Percentiles rank a stretch among this genome's conserved stretches.
Evolutionary conservation across 2,797 vertebrate genomes (phyloP).

Genomic region (Manis javanica): DNA sequence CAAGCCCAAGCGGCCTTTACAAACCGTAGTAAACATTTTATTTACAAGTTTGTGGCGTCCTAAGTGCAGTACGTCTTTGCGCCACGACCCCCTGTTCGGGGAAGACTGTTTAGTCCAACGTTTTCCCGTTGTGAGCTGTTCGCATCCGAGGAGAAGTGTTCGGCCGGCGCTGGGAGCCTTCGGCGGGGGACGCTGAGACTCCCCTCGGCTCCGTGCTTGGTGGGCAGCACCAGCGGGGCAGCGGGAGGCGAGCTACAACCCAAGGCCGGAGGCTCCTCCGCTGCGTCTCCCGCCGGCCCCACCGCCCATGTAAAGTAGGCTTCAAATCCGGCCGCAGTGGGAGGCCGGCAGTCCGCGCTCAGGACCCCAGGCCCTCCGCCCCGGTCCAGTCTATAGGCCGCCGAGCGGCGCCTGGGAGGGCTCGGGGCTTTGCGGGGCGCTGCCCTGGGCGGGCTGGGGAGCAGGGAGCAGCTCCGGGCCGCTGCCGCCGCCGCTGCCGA

Average conservation of each 20-base stretch:
- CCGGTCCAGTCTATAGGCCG: conserved; percentile 45
- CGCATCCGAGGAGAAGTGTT: background rate
- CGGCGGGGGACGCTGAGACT: background rate
- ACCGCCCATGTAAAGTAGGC: background rate
- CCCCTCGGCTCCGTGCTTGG: background rate
- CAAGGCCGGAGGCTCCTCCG: background rate
- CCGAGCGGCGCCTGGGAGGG: background rate
- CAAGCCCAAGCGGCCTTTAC: conserved; percentile 80
- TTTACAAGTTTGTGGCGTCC: conserved; percentile 91
- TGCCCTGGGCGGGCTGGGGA: conserved; percentile 45
- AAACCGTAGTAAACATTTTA: conserved; percentile 95
- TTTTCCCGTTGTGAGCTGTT: conserved; percentile 37
- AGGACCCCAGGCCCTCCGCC: background rate
- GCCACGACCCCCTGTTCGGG: background rate
- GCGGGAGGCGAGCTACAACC: too few relatives aligned
- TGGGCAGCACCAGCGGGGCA: background rate
- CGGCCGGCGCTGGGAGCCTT: background rate
- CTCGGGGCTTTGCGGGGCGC: conserved; percentile 54
- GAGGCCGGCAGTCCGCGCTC: background rate
- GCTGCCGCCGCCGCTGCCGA: background rate
- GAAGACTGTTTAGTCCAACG: background rate
- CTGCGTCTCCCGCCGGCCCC: background rate
- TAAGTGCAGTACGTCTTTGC: conserved; percentile 90
- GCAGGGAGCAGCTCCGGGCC: conserved; percentile 62
- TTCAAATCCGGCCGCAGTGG: background rate